Percentiles rank a stretch among this genome's conserved stretches.
Evolutionary conservation across 2,113 vertebrate genomes (phyloP).

Genomic region (Poicephalus gulielmi): DNA sequence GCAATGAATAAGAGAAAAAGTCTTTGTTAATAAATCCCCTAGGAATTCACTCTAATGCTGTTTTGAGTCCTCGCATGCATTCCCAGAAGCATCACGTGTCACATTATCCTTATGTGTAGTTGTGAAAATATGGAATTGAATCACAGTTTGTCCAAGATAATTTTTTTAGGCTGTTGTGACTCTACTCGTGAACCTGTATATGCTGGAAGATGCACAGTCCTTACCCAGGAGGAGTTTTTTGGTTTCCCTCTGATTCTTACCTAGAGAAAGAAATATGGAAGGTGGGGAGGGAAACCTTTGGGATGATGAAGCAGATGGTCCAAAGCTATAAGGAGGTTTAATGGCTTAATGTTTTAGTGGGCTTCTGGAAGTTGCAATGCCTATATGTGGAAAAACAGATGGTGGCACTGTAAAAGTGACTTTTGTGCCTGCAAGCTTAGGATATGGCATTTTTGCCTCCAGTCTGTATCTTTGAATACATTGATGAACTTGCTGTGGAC

Average conservation of each 20-base stretch:
- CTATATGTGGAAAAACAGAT: constrained; percentile 54
- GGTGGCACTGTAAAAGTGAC: constrained; percentile 47
- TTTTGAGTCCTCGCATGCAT: neutral
- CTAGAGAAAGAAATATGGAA: neutral
- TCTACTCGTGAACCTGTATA: neutral
- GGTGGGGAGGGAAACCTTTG: neutral
- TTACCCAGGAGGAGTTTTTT: neutral
- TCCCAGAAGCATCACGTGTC: neutral
- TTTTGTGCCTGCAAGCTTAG: constrained; percentile 1
- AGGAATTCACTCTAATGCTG: neutral
- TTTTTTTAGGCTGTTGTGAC: neutral
- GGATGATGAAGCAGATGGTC: constrained; percentile 26
- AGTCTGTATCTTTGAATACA: constrained; percentile 23
- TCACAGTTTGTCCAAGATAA: neutral
- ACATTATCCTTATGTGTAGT: neutral
- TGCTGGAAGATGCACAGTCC: neutral
- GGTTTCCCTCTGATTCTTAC: neutral
- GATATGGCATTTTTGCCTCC: constrained; percentile 41
- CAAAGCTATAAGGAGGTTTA: constrained; percentile 20
- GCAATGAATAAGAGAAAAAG: neutral
- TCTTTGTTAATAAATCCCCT: neutral
- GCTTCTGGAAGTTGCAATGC: constrained; percentile 51
- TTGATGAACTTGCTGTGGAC: constrained; percentile 34
- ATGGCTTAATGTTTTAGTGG: constrained; percentile 47
- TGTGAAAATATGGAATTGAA: constrained; percentile 14